Conservation (phyloP, 2,797 vertebrate species). For the Spea hammondii region DNA sequence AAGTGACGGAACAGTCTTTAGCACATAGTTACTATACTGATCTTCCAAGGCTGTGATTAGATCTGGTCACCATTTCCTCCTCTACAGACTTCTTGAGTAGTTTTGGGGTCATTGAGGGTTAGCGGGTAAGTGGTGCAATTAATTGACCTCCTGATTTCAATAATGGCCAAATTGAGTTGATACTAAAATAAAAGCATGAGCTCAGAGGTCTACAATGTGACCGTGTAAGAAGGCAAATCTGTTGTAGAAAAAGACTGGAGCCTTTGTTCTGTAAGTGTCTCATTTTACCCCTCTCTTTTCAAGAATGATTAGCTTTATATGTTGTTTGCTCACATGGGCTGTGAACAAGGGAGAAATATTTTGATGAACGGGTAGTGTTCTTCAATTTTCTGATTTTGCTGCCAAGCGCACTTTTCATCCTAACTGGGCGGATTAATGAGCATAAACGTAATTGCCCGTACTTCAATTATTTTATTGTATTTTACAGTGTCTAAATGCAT, state of each 20-base stretch:
- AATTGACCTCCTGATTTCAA: constrained; percentile 33
- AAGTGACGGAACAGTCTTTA: no score
- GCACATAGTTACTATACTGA: no score
- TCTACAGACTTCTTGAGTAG: background rate
- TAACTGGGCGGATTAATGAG: no score
- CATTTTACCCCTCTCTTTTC: constrained; percentile 1
- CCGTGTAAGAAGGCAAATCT: constrained; percentile 39
- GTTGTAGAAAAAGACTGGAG: constrained; percentile 36
- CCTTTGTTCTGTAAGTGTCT: constrained; percentile 31
- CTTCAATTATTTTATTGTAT: no score
- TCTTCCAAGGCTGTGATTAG: background rate
- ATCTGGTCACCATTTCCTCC: background rate
- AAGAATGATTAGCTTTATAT: no score
- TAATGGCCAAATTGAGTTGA: constrained; percentile 10
- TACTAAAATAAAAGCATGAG: constrained; percentile 23
- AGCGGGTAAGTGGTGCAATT: constrained; percentile 1
- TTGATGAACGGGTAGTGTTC: no score
- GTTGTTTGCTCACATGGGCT: no score
- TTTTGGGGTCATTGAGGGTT: constrained; percentile 12
- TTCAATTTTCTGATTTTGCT: no score
- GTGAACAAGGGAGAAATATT: no score
- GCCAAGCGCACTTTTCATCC: no score
- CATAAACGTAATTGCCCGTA: no score
- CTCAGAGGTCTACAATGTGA: constrained; percentile 47
- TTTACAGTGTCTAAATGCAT: no score